Evolutionary conservation across 1,140 invertebrate species (phyloP).

Genomic region (Drosophila miranda): DNA sequence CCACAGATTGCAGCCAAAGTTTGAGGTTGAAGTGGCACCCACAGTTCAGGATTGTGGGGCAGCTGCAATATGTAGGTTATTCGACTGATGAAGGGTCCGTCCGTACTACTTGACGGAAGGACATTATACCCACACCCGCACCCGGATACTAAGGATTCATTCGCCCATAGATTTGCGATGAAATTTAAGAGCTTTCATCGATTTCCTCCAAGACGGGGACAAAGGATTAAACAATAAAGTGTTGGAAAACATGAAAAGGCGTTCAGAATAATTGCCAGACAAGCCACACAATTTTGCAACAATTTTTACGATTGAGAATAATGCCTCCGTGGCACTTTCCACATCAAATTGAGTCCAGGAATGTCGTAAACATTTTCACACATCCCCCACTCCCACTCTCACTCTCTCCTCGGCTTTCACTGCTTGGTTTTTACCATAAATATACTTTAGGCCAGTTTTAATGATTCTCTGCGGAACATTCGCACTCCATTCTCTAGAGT

Average conservation of each 20-base stretch:
- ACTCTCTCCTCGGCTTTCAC: too few species aligned
- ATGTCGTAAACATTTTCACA: slow-evolving; percentile 47
- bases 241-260: slow-evolving; percentile 1
- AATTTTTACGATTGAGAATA: slow-evolving; percentile 21
- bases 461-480: too few species aligned
- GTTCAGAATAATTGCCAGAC: slow-evolving; percentile 10
- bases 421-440: slow-evolving; percentile 8
- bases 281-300: slow-evolving; percentile 1
- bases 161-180: too few species aligned
- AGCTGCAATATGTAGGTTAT: slow-evolving; percentile 18
- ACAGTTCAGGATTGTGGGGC: slow-evolving; percentile 27
- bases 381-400: slow-evolving; percentile 19
- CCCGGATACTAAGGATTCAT: too few species aligned
- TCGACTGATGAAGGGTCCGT: slow-evolving; percentile 10
- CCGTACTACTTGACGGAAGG: background rate
- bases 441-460: too few species aligned
- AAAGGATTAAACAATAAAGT: background rate
- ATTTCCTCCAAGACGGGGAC: too few species aligned
- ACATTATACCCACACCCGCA: too few species aligned
- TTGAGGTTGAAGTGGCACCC: slow-evolving; percentile 18
- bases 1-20: slow-evolving; percentile 11
- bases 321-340: background rate
- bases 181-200: too few species aligned
- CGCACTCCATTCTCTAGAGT: too few species aligned
- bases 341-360: slow-evolving; percentile 8